A percentile compares a stretch with the other conserved stretches of the same genome.
These are phyloP conservation scores for Trilocha varians DNA, from an alignment of 2,888 invertebrate genomes.

Conservation along the genomic window DNA sequence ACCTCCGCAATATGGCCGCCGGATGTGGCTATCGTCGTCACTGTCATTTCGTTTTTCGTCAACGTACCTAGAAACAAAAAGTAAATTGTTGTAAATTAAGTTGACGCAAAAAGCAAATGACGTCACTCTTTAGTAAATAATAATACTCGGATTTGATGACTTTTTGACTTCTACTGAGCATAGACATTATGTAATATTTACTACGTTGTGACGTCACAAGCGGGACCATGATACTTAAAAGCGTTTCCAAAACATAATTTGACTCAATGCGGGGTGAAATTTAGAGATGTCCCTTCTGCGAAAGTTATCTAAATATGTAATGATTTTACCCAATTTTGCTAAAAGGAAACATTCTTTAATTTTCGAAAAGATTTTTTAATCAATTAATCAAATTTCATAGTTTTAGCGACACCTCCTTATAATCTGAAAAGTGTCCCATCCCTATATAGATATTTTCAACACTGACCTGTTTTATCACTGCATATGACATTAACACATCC, in stretches of 20 bases:
- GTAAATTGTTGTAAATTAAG: background rate
- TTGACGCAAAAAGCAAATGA: background rate
- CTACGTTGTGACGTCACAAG: too few relatives aligned
- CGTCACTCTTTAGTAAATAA: background rate
- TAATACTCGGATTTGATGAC: background rate
- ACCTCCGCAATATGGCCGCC: conserved; percentile 94
- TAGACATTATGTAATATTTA: too few relatives aligned
- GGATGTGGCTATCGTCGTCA: conserved; percentile 92
- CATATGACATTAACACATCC: conserved; percentile 97
- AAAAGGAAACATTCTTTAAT: background rate
- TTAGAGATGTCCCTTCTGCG: too few relatives aligned
- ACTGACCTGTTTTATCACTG: conserved; percentile 95
- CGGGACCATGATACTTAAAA: too few relatives aligned
- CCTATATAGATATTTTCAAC: background rate
- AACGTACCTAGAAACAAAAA: conserved; percentile 75
- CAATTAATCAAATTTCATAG: too few relatives aligned
- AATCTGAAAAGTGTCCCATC: too few relatives aligned
- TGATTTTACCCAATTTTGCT: background rate
- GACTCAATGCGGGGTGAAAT: too few relatives aligned
- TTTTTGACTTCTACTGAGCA: too few relatives aligned
- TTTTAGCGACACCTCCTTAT: too few relatives aligned
- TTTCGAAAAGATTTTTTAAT: too few relatives aligned
- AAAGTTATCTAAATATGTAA: too few relatives aligned
- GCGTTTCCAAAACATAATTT: too few relatives aligned
- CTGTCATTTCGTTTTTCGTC: conserved; percentile 99